Evolutionary conservation across 2,888 invertebrate species (phyloP).

Genomic region (Dynastes maya): DNA sequence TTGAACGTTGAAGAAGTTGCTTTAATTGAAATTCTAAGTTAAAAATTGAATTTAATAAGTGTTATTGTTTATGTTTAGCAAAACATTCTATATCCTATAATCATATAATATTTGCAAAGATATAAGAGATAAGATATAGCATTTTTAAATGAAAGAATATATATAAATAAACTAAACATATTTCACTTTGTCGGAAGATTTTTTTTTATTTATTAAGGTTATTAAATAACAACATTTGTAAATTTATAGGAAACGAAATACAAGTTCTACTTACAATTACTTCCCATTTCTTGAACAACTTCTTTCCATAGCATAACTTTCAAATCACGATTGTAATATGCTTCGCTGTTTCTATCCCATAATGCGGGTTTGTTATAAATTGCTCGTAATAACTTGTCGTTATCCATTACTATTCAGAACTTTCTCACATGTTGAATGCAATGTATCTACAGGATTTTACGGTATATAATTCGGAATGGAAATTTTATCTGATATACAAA

Average conservation of each 20-base stretch:
- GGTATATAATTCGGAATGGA: no score
- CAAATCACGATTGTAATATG: conserved; percentile 17
- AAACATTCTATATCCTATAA: no score
- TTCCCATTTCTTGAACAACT: conserved; percentile 6
- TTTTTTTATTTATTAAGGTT: not conserved
- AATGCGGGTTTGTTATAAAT: conserved; percentile 21
- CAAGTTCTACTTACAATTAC: conserved; percentile 1
- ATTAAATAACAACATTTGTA: not conserved
- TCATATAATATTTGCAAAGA: no score
- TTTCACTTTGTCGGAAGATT: not conserved
- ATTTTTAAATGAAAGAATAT: not conserved
- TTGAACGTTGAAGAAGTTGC: no score
- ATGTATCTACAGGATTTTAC: no score
- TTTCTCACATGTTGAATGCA: not conserved
- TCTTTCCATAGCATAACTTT: not conserved
- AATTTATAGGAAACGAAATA: no score
- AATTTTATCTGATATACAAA: no score
- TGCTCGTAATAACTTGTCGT: not conserved
- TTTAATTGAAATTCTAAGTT: no score
- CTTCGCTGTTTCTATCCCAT: conserved; percentile 9
- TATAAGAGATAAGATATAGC: not conserved
- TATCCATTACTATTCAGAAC: not conserved
- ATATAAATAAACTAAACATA: not conserved
- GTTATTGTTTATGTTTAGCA: not conserved
- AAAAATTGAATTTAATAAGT: not conserved